Evolutionary conservation across 2,113 vertebrate genomes (phyloP), one percentile per base, ranked within the genome.

Genomic region (Trematomus loennbergii): DNA sequence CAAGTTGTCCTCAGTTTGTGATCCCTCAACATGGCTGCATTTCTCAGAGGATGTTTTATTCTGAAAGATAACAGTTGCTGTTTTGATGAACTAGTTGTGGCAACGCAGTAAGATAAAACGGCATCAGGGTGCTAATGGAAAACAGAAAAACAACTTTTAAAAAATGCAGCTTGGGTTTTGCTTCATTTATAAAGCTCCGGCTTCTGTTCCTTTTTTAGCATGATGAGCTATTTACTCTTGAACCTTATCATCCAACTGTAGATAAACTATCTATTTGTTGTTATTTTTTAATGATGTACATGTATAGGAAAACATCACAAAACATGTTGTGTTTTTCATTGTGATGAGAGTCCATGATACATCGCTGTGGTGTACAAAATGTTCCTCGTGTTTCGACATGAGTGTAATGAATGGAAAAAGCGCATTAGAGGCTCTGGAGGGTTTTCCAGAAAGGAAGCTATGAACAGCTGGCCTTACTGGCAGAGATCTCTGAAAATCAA

Each of bases 201-300:
- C 20, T 15, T 83, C 29, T 29, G 53, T 15, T 45, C 50, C 67
- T 79, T 86, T 79, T 86, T 76, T 75, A 72, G 71, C 65, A 63
- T 70, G 18, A 72, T 53, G 5, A 82, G 80, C 66, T 80, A 68
- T 11, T 54, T 54, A 20, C 53, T 54, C n/a, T 54, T 54, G 10
- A 4, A 12, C 53, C 11, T 11, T 20, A 20, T 67, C 66, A 81
- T 61, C 86, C 86, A 79, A 65, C 79, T 61, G 59, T 78, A 57
- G 54, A 63, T 79, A 74, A 72, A 84, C 62, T 22, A 22, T 40
- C 36, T 40, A 40, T 40, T 40, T 8, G 29, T 40, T 40, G 8
- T 40, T 40, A 29, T 40, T 40, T 8, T 8, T 40, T 40, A 40
- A 40, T 40, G 1, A 40, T 40, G 36, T 40, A 40, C 36, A 40